Percentiles rank a stretch among this genome's conserved stretches.
phyloP scores from a whole-genome alignment of 2,113 vertebrate species.

The Campylomormyrus tamandua region DNA sequence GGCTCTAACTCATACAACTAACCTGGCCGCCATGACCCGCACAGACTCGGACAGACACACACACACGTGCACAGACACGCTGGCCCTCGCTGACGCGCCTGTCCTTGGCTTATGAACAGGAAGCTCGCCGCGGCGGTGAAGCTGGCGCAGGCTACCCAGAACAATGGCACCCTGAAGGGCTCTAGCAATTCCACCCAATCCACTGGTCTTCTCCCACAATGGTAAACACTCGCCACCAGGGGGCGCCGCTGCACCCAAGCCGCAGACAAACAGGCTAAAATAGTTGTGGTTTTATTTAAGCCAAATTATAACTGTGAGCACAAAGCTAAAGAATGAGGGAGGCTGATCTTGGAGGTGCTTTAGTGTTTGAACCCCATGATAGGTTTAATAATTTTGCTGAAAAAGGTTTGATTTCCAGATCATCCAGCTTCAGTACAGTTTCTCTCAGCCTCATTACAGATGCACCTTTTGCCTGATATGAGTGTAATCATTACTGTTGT shows the following conservation, averaged over 20 bases:
- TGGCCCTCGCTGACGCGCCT: conserved; percentile 52
- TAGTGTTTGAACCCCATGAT: neutral
- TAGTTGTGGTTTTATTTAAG: neutral
- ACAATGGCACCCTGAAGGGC: conserved; percentile 90
- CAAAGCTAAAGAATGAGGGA: neutral
- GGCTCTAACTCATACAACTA: neutral
- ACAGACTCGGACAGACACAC: neutral
- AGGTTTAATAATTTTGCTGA: neutral
- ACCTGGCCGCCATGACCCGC: neutral
- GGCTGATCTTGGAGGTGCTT: neutral
- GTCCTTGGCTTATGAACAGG: conserved; percentile 73
- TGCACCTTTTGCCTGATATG: conserved; percentile 18
- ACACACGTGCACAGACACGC: neutral
- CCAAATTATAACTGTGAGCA: neutral
- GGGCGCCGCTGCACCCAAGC: neutral
- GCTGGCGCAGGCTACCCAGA: conserved; percentile 87
- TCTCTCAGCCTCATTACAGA: conserved; percentile 1
- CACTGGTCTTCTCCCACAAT: conserved; percentile 82
- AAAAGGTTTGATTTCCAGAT: neutral
- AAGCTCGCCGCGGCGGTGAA: conserved; percentile 95
- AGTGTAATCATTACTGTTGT: conserved; percentile 10
- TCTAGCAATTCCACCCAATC: conserved; percentile 80
- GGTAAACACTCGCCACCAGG: conserved; percentile 67
- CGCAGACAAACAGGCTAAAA: neutral
- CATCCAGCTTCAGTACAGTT: neutral